A percentile compares a stretch with the other conserved stretches of the same genome.
These are phyloP conservation scores for Eudyptes chrysolophus DNA, from an alignment of 2,113 vertebrate species.

Conservation along the genomic window DNA sequence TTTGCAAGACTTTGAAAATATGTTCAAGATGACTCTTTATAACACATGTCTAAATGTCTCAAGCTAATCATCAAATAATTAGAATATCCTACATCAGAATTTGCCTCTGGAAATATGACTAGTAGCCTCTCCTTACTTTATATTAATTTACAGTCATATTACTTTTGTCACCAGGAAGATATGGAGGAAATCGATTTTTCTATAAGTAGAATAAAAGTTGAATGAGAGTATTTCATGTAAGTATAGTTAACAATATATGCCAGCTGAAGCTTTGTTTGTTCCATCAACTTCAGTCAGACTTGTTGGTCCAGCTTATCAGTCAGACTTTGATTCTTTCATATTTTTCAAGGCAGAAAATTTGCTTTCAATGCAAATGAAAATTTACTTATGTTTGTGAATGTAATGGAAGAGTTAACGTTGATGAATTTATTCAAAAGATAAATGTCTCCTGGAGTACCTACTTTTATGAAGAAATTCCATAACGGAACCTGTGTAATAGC, in stretches of 20 bases:
- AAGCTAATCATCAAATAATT: neutral
- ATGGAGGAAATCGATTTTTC: neutral
- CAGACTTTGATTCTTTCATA: neutral
- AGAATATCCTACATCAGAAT: neutral
- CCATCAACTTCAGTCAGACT: neutral
- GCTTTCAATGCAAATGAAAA: neutral
- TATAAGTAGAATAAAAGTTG: neutral
- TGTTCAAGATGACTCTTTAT: neutral
- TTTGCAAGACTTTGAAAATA: neutral
- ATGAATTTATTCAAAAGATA: neutral
- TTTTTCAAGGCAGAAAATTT: neutral
- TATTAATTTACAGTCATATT: neutral
- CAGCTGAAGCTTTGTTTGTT: neutral
- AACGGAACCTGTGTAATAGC: neutral
- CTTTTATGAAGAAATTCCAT: neutral
- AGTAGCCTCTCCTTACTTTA: neutral
- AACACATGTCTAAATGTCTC: neutral
- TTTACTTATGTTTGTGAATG: neutral
- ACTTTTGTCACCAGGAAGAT: neutral
- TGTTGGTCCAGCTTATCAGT: neutral
- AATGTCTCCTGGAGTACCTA: neutral
- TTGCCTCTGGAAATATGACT: neutral
- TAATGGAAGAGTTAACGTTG: neutral
- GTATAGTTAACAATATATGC: neutral
- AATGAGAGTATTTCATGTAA: neutral